Evolutionary conservation across 2,797 vertebrate genomes (phyloP), one percentile per base, ranked within the genome.

Genomic region (Meda fulgida): DNA sequence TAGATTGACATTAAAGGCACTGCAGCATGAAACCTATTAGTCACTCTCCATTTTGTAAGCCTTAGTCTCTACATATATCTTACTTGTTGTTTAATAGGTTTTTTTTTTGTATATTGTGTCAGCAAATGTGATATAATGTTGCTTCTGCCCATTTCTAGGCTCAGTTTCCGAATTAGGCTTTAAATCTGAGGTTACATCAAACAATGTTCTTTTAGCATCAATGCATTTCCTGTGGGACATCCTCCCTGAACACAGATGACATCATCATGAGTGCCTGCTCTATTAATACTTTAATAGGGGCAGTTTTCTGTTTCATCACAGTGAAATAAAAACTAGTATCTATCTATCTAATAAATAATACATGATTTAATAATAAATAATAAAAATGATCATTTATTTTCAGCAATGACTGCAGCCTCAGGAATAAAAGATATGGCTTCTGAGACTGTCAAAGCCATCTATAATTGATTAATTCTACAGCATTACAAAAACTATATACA

Each of bases 401-500:
- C 10, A 53, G 34, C 31, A 55, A 78, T 67, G 11, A 31, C 46
- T 23, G n/a, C 48, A 81, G 34, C 80, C 29, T 38, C 48, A 81
- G 51, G 43, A 78, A 46, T 34, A 53, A 46, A 67, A 76, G 38
- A 85, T 53, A 26, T 40, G 26, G 26, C 36, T 26, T 75, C 60
- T 75, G 60, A 73, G 73, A 21, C 58, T 85, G 38, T 87, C 87
- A 90, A 88, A 87, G 84, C 81, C 46, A 70, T 88, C 84, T 87
- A 91, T 90, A 91, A 93, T 96, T 95, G 95, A 95, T 95, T 95
- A 69, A 90, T 88, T 92, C 87, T 88, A 92, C 71, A 91, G 87
- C 89, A 92, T 92, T 94, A 95, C 92, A 92, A 94, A 94, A 94
- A 91, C 55, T 87, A 90, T 92, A 55, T 94, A 95, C 94, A 95